These are phyloP conservation scores for Acanthornis magna DNA, from an alignment of 2,797 vertebrate species.

Conservation along the genomic window DNA sequence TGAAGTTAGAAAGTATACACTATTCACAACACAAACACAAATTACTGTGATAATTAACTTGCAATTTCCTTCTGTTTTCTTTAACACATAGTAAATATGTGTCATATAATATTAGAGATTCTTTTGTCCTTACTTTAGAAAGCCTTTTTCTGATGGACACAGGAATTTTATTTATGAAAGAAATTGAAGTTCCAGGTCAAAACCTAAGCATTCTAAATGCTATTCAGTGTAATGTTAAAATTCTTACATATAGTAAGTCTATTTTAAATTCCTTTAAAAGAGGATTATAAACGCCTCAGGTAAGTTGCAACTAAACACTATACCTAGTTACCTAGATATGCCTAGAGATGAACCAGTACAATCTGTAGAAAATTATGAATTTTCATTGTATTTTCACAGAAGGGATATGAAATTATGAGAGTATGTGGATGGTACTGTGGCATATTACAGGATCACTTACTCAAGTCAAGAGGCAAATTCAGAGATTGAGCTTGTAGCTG, in stretches of 20 bases:
- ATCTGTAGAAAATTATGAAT: not conserved
- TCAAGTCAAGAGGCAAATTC: not conserved
- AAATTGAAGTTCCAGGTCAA: not conserved
- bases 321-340: not conserved
- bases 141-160: not conserved
- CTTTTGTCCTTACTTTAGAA: not conserved
- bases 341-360: not conserved
- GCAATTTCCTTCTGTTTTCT: not conserved
- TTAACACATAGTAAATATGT: not conserved
- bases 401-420: not conserved
- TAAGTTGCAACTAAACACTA: not conserved
- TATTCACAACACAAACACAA: not conserved
- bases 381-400: not conserved
- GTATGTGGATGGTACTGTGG: not conserved
- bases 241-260: not conserved
- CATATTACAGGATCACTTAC: not conserved
- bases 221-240: not conserved
- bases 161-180: not conserved
- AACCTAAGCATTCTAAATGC: not conserved
- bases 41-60: not conserved
- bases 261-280: not conserved
- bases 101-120: not conserved
- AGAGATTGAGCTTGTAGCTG: not conserved
- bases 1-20: not conserved
- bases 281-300: not conserved